Base-by-base conservation (phyloP, 2,797 vertebrate species). In the Gastrophryne carolinensis region DNA sequence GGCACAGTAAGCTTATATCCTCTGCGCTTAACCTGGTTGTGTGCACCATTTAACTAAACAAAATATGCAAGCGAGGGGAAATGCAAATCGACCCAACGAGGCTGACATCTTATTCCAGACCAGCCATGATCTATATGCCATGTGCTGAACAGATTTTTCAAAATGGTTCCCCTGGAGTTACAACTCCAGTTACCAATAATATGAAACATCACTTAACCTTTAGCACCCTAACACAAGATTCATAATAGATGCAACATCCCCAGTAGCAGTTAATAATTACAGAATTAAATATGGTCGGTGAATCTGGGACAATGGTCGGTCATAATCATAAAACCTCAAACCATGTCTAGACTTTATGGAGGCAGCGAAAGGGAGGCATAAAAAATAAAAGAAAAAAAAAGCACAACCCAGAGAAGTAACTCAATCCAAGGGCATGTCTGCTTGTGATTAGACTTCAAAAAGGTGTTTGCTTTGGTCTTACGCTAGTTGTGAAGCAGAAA, bases 181-280 rank as follows among this genome's bases (percentile, higher is more conserved):
- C 47, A 49, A 68, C 56, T 61, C 44, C 41, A 68, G 60, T 71
- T 49, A 50, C 53, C n/a, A 78, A 71, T 62, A 72, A 77, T 77
- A 77, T 63, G 49, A 71, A 77, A 62, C 74, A 77, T 77, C 74
- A 78, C 75, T 78, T 78, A 78, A 78, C 75, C 75, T 71, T 78
- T 78, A 47, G 53, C 75, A 57, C 67, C 66, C 67, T 64, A 71
- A 47, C 26, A 75, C 21, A 56, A 68, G 60, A 78, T 72, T 78
- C 71, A 71, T 71, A 71, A 65, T 65, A 72, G 58, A 72, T 71
- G 58, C 56, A 61, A 64, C 75, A 72, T 71, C 50, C 49, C 54
- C 26, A 72, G 52, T 70, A 72, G 35, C 60, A 57, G 60, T 30
- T 37, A 47, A 65, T 71, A 65, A 54, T 65, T 56, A 57, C 50